Base-by-base conservation (phyloP, 2,797 vertebrate genomes). In the Pachyuromys duprasi region DNA sequence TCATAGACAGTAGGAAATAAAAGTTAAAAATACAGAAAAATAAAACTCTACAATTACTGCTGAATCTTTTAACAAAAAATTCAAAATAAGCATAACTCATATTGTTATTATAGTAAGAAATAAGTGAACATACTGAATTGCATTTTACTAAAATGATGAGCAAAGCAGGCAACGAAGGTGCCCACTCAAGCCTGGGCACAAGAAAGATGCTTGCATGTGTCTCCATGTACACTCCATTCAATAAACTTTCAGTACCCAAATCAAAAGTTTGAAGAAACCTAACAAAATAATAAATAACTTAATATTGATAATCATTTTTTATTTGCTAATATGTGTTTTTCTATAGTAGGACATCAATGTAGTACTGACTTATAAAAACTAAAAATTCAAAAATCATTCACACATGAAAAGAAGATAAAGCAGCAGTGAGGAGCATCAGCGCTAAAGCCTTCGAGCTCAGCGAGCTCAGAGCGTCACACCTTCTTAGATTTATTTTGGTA, bases 101-200 rank as follows among this genome's bases (percentile, higher is more conserved):
- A 72, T n/a, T 53, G 45, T 42, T 28, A 90, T 92, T 8, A 91
- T 13, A 18, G 17, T 4, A 82, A 72, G 87, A 22, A 53, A 22
- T 88, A 91, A 89, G 93, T 8, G 76, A 89, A 17, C 1, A 63
- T 8, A 17, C 24, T 55, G 20, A 45, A 69, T 69, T 22, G 4
- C 69, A 96, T 80, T 89, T 87, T 84, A 49, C 36, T 70, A 84
- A 94, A 97, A 92, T 11, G 70, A 69, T 55, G 90, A 90, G 0
- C 11, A 90, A 55, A 81, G 55, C 31, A 94, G 93, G 55, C 26
- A 88, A 95, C 84, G 11, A 26, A 63, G 6, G 18, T 9, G 91
- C 36, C 83, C 8, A 57, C 1, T 26, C 36, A 13, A 63, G 17
- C 62, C 72, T 88, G 70, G 17, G 14, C 42, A 90, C 7, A 88